Evolutionary conservation across 2,797 vertebrate genomes (phyloP).

Genomic region (Sebastolobus alascanus): DNA sequence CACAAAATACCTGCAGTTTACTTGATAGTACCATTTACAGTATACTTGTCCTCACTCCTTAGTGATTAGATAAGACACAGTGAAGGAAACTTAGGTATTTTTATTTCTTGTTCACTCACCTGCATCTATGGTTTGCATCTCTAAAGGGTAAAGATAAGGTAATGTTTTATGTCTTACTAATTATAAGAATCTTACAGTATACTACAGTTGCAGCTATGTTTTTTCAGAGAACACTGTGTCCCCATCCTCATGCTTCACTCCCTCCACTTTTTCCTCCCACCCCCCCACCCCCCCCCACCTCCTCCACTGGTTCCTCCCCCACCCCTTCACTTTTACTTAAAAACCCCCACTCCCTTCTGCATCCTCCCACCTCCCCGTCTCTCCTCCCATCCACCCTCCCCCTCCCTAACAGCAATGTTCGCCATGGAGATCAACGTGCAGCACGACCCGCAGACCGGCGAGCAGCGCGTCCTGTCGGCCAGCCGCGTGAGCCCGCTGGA

Average conservation of each 20-base stretch:
- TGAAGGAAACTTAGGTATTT: background rate
- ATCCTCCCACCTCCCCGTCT: constrained; percentile 46
- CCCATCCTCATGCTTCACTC: constrained; percentile 62
- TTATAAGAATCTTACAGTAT: constrained; percentile 10
- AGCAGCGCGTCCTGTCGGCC: constrained; percentile 95
- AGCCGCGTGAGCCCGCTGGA: constrained; percentile 90
- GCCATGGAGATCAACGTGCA: constrained; percentile 99
- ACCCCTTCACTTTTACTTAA: constrained; percentile 38
- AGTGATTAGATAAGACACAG: background rate
- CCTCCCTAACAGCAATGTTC: constrained; percentile 92
- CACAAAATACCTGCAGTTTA: background rate
- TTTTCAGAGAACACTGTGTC: constrained; percentile 50
- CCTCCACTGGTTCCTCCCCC: constrained; percentile 36
- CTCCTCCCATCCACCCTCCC: background rate
- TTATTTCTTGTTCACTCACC: background rate
- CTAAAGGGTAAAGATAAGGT: background rate
- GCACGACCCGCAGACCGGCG: constrained; percentile 95
- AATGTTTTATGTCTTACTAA: constrained; percentile 40
- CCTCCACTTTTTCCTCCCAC: constrained; percentile 59
- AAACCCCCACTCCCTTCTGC: constrained; percentile 35
- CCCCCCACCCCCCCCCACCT: constrained; percentile 33
- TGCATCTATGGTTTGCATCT: constrained; percentile 4
- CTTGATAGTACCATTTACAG: background rate
- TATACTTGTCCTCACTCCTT: background rate
- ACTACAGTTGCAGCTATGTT: constrained; percentile 11